Evolutionary conservation across 2,888 invertebrate species (phyloP).

Genomic region (Cryptus viduatorius): DNA sequence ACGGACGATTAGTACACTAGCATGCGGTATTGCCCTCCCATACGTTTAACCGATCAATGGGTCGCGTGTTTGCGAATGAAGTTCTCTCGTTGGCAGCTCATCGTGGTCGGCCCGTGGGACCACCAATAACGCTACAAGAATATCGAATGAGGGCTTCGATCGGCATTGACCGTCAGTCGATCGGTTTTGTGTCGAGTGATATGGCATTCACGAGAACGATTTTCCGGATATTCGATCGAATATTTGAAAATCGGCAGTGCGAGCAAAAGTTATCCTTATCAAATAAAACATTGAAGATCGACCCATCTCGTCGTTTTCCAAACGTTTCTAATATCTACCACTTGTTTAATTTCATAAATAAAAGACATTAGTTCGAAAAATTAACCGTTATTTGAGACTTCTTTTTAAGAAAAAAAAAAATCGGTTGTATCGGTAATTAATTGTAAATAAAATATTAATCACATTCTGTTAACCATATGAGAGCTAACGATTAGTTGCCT

Average conservation of each 20-base stretch:
- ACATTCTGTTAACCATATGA: too few species aligned
- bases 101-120: conserved; percentile 57
- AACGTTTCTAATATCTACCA: too few species aligned
- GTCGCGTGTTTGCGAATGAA: conserved; percentile 75
- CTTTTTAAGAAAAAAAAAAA: too few species aligned
- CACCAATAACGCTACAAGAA: conserved; percentile 68
- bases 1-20: conserved; percentile 76
- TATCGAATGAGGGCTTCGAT: conserved; percentile 54
- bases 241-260: background rate
- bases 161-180: conserved; percentile 48
- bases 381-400: too few species aligned
- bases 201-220: conserved; percentile 38
- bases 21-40: conserved; percentile 60
- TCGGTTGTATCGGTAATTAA: too few species aligned
- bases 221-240: conserved; percentile 28
- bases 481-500: too few species aligned
- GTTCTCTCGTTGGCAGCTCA: conserved; percentile 43
- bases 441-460: too few species aligned
- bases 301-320: too few species aligned
- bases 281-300: too few species aligned
- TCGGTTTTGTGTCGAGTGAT: conserved; percentile 35
- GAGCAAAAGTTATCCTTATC: too few species aligned
- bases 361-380: too few species aligned
- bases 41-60: conserved; percentile 75
- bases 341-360: too few species aligned